These are phyloP conservation scores for Pachypanchax playfairii DNA, from an alignment of 2,113 vertebrate genomes.

Conservation along the genomic window DNA sequence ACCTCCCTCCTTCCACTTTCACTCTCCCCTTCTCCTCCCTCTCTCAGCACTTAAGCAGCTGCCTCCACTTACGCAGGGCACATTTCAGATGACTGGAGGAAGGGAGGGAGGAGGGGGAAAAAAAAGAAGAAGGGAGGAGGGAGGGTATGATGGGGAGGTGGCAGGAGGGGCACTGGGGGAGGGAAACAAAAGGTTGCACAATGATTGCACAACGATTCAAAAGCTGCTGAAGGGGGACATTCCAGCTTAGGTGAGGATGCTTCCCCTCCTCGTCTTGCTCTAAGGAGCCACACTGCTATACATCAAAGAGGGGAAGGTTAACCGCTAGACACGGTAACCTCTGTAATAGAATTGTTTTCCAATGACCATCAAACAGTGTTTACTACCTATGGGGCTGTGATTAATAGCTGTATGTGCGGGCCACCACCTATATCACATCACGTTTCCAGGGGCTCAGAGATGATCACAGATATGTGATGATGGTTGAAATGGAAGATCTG, in stretches of 20 bases:
- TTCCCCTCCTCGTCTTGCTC: constrained; percentile 21
- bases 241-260: constrained; percentile 66
- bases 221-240: constrained; percentile 69
- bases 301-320: constrained; percentile 76
- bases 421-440: constrained; percentile 34
- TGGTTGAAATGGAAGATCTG: constrained; percentile 15
- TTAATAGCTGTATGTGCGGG: constrained; percentile 59
- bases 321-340: constrained; percentile 73
- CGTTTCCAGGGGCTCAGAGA: constrained; percentile 23
- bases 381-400: constrained; percentile 65
- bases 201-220: constrained; percentile 74
- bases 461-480: constrained; percentile 45
- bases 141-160: constrained; percentile 35
- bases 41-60: constrained; percentile 80
- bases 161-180: constrained; percentile 48
- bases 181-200: constrained; percentile 77
- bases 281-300: constrained; percentile 56
- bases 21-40: constrained; percentile 68
- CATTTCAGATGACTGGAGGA: constrained; percentile 77
- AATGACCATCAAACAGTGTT: constrained; percentile 76
- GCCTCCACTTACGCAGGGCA: constrained; percentile 81
- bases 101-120: constrained; percentile 33
- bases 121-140: constrained; percentile 22
- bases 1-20: constrained; percentile 66
- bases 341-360: constrained; percentile 74